Percentiles rank a stretch among this genome's conserved stretches.
phyloP scores from a whole-genome alignment of 2,113 vertebrate genomes.

The Hydrolagus affinis region DNA sequence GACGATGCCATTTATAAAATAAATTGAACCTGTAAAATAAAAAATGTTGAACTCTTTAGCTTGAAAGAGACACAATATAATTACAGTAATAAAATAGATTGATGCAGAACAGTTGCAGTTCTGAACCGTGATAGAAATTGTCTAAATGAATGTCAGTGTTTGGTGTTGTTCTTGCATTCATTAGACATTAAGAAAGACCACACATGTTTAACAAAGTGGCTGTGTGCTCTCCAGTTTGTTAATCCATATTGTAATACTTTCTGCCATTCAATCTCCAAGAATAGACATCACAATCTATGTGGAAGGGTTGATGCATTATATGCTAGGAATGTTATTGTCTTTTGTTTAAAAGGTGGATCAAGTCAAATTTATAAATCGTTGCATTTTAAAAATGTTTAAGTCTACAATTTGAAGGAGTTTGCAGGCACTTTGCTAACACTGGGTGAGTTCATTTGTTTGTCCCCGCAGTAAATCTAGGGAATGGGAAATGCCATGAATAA shows the following conservation, averaged over 20 bases:
- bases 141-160: not conserved
- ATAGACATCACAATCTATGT: not conserved
- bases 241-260: not conserved
- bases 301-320: not conserved
- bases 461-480: conserved; percentile 19
- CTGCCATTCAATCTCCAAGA: not conserved
- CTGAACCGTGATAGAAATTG: conserved; percentile 1
- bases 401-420: not conserved
- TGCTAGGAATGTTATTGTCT: not conserved
- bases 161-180: not conserved
- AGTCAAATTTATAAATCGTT: conserved; percentile 10
- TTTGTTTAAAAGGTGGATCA: conserved; percentile 1
- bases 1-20: conserved; percentile 27
- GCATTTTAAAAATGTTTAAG: conserved; percentile 4
- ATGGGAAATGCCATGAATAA: conserved; percentile 53
- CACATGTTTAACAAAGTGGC: not conserved
- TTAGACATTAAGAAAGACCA: not conserved
- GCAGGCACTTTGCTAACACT: not conserved
- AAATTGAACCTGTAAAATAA: conserved; percentile 31
- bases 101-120: not conserved
- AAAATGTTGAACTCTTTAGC: conserved; percentile 32
- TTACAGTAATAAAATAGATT: conserved; percentile 25
- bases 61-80: not conserved
- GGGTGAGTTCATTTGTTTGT: not conserved
- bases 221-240: not conserved